Percentiles rank a stretch among this genome's conserved stretches.
Conservation (phyloP, 2,797 vertebrate species). For the Anguilla pacifica region DNA sequence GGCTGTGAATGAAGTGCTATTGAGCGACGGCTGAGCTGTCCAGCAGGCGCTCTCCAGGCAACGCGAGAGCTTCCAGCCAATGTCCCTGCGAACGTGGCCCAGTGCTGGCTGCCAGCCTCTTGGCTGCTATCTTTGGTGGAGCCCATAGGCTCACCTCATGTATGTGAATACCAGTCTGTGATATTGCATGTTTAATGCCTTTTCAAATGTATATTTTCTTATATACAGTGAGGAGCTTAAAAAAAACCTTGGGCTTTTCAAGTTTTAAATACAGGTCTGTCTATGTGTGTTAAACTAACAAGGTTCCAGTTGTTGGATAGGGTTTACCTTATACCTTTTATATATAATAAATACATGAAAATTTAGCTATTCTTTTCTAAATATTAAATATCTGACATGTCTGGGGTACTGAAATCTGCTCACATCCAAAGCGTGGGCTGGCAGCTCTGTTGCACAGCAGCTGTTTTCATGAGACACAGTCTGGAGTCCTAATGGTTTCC, state of each 20-base stretch:
- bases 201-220: background rate
- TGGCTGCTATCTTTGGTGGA: background rate
- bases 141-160: background rate
- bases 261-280: background rate
- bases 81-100: background rate
- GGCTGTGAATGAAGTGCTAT: constrained; percentile 32
- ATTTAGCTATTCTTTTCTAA: background rate
- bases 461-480: background rate
- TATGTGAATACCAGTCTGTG: background rate
- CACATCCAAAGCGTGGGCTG: background rate
- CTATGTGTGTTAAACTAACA: no score
- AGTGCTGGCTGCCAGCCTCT: constrained; percentile 11
- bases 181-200: background rate
- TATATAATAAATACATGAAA: no score
- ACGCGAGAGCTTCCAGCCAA: background rate
- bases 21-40: constrained; percentile 8
- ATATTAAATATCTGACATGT: background rate
- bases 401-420: background rate
- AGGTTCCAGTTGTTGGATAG: background rate
- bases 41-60: background rate
- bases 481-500: background rate
- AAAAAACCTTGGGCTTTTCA: no score
- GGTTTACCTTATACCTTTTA: background rate
- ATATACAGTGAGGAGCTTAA: background rate
- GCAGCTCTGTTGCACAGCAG: background rate